Evolutionary conservation across 2,888 invertebrate species (phyloP), one percentile per base, ranked within the genome.

Genomic region (Trachelus iudaicus): DNA sequence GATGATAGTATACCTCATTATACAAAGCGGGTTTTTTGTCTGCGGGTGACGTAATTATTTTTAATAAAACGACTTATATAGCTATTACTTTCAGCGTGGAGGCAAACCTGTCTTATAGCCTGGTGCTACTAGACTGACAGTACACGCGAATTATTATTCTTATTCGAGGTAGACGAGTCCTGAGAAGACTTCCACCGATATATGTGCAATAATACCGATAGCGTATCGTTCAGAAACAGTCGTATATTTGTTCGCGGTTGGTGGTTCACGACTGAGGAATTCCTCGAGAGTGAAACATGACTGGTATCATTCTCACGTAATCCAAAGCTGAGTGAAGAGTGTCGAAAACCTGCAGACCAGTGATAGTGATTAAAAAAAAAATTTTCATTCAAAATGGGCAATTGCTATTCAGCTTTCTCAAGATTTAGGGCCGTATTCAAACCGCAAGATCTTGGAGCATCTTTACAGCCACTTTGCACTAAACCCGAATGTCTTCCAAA

Each of bases 401-500:
- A 89, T 78, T 89, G 88, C 77, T 91, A 89, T 79, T 90, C 85
- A 73, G 84, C 79, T 15, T 87, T 86, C 69, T 84, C 87, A 31
- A 86, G 87, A 80, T 87, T 90, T 75, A 84, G 89, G 73, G 86
- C 88, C 4, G 85, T 90, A 69, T 91, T 89, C 80, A 86, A 83
- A 75, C 88, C 87, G 3, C 85, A 87, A 34, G 81, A 79, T 34
- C 81, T 40, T 30, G 83, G 81, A 30, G 80, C 84, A 30, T 82
- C 85, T 13, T 80, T 89, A n/a, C 83, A 86, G 35, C 86, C 88
- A 1, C 23, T 80, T 4, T 89, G 89, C 82, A 85, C 86, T 6
- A 85, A 83, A 78, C 87, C 89, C 11, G 89, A 90, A 75, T 89
- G 88, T 71, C 83, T 88, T 74, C 91, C 91, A 4, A 90, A 88